Conservation (phyloP, 2,113 vertebrate genomes). For the Sinocyclocheilus anshuiensis region DNA sequence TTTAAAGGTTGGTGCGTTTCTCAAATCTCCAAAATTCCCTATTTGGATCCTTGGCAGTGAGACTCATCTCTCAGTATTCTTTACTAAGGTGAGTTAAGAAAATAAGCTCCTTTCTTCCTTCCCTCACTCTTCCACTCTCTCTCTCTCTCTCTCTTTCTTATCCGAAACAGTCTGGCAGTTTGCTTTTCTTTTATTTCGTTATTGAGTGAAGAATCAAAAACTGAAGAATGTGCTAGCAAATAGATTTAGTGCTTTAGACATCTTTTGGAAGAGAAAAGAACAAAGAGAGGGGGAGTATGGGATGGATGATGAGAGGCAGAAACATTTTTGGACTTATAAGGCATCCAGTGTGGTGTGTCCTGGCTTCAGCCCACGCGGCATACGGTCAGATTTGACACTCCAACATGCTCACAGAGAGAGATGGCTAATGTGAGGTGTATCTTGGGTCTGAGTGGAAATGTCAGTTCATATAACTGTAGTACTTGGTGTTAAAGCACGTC, state of each 20-base stretch:
- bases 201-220: conserved; percentile 27
- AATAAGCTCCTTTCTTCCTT: conserved; percentile 4
- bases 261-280: conserved; percentile 19
- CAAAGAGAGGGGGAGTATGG: conserved; percentile 20
- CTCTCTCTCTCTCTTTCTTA: neutral
- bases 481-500: neutral
- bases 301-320: conserved; percentile 24
- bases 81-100: conserved; percentile 90
- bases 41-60: conserved; percentile 99
- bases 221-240: conserved; percentile 55
- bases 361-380: conserved; percentile 26
- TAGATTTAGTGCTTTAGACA: conserved; percentile 40
- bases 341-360: conserved; percentile 44
- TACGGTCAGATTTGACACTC: conserved; percentile 43
- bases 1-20: conserved; percentile 91
- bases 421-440: neutral
- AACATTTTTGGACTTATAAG: conserved; percentile 58
- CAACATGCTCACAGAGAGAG: conserved; percentile 24
- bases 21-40: conserved; percentile 98
- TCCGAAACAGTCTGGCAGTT: conserved; percentile 7
- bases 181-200: conserved; percentile 24
- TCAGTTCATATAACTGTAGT: conserved; percentile 13
- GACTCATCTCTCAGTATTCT: conserved; percentile 98
- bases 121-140: neutral
- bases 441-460: conserved; percentile 26